Evolutionary conservation across 2,797 vertebrate species (phyloP), one percentile per base, ranked within the genome.

Genomic region (Sarcophilus harrisii): DNA sequence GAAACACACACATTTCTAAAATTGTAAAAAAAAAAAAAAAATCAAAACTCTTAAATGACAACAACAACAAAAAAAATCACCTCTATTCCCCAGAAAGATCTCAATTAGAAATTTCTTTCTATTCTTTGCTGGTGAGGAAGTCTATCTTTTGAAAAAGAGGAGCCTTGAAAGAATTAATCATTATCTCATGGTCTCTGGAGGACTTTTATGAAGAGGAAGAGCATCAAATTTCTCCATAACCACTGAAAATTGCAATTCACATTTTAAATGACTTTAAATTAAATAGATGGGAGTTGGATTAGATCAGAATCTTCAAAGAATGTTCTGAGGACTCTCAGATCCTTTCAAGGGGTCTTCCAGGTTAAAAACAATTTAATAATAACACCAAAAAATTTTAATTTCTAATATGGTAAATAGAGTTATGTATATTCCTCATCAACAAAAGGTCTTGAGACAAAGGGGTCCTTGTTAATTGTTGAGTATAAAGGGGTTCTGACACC

Each of bases 101-200:
- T 93, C 93, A 58, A 92, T n/a, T 81, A 95, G 94, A 92, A 57
- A 52, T 38, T 92, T 93, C 30, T 58, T 95, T 18, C 73, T 96
- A 9, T 24, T 10, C 5, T 93, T 21, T 30, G n/a, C 5, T 90
- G 28, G 18, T 87, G 30, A 89, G 16, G 57, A 92, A 45, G 27
- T 54, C 45, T 3, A 21, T 95, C n/a, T 93, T 14, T 92, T 87
- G 57, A 30, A 57, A 52, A 32, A 62, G 8, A 55, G 60, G 90
- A 93, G 59, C 29, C 5, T 62, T 54, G 32, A 52, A 60, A 4
- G 11, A 57, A 54, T 62, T 81, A 92, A 45, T 95, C 49, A 81
- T 30, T 91, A 5, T 52, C 9, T 14, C 4, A 2, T 81, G 52
- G 38, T 45, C 21, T 87, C 21, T 27, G 45, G 38, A 87, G 24